A percentile compares a stretch with the other conserved stretches of the same genome.
Evolutionary conservation across 2,888 invertebrate genomes (phyloP).

Genomic region (Chymomyza fuscimana): DNA sequence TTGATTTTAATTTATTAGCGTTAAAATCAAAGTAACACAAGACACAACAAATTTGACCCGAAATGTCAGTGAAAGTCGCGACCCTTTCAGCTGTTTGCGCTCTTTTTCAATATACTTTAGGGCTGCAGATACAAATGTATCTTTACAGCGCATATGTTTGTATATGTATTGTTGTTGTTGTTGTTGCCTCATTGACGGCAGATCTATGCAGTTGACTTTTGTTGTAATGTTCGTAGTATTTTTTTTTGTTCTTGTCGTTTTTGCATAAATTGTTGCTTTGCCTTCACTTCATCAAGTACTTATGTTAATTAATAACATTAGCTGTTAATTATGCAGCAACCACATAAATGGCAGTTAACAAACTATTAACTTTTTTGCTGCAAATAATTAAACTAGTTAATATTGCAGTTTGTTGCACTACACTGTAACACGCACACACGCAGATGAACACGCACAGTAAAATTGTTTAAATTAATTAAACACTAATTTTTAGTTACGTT

Average conservation of each 20-base stretch:
- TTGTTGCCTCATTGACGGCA: not conserved
- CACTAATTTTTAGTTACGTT: conserved; percentile 13
- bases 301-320: conserved; percentile 37
- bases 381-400: not conserved
- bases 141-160: conserved; percentile 15
- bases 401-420: conserved; percentile 14
- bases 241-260: conserved; percentile 7
- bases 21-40: conserved; percentile 52
- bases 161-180: not conserved
- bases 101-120: conserved; percentile 5
- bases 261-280: conserved; percentile 16
- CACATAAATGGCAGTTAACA: conserved; percentile 35
- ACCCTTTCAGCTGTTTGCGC: conserved; percentile 57
- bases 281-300: conserved; percentile 23
- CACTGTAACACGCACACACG: conserved; percentile 12
- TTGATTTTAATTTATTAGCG: conserved; percentile 71
- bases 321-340: conserved; percentile 47
- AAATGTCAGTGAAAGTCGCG: conserved; percentile 72
- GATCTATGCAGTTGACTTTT: not conserved
- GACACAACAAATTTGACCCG: conserved; percentile 64
- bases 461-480: conserved; percentile 55
- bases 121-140: conserved; percentile 64
- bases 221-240: not conserved
- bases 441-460: conserved; percentile 22
- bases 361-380: conserved; percentile 31